Base-by-base conservation (phyloP, 1,140 invertebrate genomes). In the Adoxophyes honmai region DNA sequence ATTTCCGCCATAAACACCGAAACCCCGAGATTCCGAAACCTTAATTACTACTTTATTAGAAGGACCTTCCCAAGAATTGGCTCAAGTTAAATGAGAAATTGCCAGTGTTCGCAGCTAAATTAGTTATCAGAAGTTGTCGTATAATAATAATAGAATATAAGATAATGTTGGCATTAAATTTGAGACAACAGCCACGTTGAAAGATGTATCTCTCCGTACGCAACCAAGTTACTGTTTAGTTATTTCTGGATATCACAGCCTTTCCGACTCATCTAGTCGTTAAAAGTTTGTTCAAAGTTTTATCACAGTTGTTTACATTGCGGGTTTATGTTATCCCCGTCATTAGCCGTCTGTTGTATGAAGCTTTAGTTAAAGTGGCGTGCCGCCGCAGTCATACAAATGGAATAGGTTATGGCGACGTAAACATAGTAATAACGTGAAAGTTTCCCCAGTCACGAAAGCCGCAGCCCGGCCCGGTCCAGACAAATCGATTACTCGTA, bases 401-500 rank as follows among this genome's bases (percentile, higher is more conserved):
- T 54, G 62, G 64, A 63, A 70, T 64, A 59, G 60, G 59, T 73
- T 66, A 73, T 68, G 59, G 65, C 57, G 61, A 68, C 53, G 60
- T 73, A 70, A 70, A 70, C 65, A 60, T 62, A 61, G 68, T 73
- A 66, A 68, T 64, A 70, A 65, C 48, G 59, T 57, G 60, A 73
- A 78, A 71, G 52, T 73, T 74, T 58, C 60, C 53, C 48, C 56
- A 75, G 73, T 78, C 76, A 78, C 75, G 76, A 74, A 77, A 75
- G 64, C 66, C 57, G 28, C 64, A 48, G 55, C 33, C 55, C 33
- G 48, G 16, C 44, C 55, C 51, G 63, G 71, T 68, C 73, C 70
- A 78, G 72, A 80, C 75, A 66, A 78, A 80, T 78, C 70, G 73
- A 78, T 82, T 80, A 68, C 67, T 64, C 58, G 71, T 68, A 73